Base-by-base conservation (phyloP, 2,888 invertebrate genomes). In the Zaprionus bogoriensis region DNA sequence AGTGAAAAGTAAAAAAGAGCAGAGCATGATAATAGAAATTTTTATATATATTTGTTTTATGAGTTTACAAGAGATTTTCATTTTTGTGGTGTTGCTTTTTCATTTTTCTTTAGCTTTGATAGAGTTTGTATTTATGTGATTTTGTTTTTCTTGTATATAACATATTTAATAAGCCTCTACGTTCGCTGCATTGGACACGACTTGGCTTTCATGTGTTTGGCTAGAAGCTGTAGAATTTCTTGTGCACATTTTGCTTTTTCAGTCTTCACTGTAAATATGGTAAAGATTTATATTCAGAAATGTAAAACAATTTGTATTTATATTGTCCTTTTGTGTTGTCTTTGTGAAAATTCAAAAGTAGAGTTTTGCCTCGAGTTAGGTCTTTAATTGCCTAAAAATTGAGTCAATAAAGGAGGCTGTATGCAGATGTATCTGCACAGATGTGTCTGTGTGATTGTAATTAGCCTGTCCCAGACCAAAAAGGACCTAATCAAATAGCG, bases 1-100 rank as follows among this genome's bases (percentile, higher is more conserved):
- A 89, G 92, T 92, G 92, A 93, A 93, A 93, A 94, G 93, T 94
- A 93, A 94, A 94, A 75, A 84, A 86, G 87, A 84, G 72, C 72
- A 88, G 88, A 89, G 83, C 82, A 84, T 82, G 89, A 87, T 87
- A 88, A 89, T 84, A 87, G 81, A 88, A 78, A 77, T 64, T 75
- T 82, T 80, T 87, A 75, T 71, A 77, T 77, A 76, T 70, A 67
- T 82, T 74, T 77, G 50, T 71, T 79, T 77, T 80, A 74, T 74
- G 74, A 78, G 81, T 87, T 81, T 74, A 73, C 63, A 78, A 74
- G 48, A 69, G 12, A 55, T 53, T 59, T 64, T 59, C 51, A 62
- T 63, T 50, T 58, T 66, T 67, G 45, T 57, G 45, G 61, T 60
- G 58, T 71, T 67, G 55, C 58, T 44, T 53, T 50, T 67, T 63